A percentile compares a stretch with the other conserved stretches of the same genome.
Conservation (phyloP, 2,797 vertebrate genomes). For the Zonotrichia albicollis region DNA sequence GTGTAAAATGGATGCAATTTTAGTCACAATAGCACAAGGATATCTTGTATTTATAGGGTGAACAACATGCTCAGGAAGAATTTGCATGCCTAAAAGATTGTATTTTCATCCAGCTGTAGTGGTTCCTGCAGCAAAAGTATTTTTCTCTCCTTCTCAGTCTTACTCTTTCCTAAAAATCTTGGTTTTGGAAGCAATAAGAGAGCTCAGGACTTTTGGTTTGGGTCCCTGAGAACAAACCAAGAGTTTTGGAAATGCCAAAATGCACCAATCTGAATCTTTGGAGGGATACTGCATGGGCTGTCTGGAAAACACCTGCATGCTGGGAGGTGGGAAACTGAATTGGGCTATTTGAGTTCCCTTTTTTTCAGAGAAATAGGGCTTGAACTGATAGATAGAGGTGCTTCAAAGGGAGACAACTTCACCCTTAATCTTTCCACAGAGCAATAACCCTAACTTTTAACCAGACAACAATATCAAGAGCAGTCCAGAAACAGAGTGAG, state of each 20-base stretch:
- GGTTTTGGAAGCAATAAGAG: background rate
- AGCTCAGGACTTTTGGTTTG: background rate
- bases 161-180: background rate
- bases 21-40: background rate
- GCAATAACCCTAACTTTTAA: background rate
- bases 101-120: background rate
- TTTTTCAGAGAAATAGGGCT: background rate
- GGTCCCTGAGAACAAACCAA: background rate
- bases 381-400: background rate
- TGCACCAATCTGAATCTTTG: background rate
- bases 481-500: background rate
- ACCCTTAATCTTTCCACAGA: background rate
- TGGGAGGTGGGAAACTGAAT: background rate
- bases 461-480: background rate
- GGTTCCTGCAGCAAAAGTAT: background rate
- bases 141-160: background rate
- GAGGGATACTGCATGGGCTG: background rate
- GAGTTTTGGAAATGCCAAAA: background rate
- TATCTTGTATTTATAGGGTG: background rate
- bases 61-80: background rate
- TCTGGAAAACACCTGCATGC: background rate
- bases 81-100: background rate
- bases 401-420: background rate
- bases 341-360: background rate
- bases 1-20: background rate